Base-by-base conservation (phyloP, 2,113 vertebrate genomes). In the Sylvicapra grimmia region DNA sequence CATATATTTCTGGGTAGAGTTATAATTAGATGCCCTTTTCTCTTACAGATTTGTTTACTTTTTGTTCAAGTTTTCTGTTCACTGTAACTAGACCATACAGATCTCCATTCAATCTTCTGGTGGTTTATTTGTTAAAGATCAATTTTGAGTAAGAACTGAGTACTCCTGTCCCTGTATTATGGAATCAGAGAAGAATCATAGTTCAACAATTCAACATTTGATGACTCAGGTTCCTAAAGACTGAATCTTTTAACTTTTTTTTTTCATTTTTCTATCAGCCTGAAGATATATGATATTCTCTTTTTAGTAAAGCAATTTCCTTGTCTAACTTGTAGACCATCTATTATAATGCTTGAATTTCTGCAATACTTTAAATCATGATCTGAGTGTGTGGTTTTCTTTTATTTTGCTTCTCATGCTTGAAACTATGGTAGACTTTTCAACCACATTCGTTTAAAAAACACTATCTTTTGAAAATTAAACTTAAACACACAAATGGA, bases 261-360 rank as follows among this genome's bases (percentile, higher is more conserved):
- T 94, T 92, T 93, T 51, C 9, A 12, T 58, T 96, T 89, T 83
- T 63, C 53, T 86, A 88, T 90, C 75, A 95, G 15, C 25, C 75
- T 86, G 25, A 21, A 97, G 93, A 97, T 91, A 75, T 21, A 86
- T 83, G 95, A 96, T 27, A 68, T n/a, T 92, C 86, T 90, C 49
- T 56, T 85, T 94, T 94, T 91, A 90, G 90, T 79, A 97, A 97
- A 80, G 72, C 89, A 95, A 87, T 97, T 95, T 96, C 68, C 91
- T 89, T 93, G 18, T 84, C 72, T 97, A 85, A 92, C 53, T 59
- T 93, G 84, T 87, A 96, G 80, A 79, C 8, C 54, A 86, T 89
- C 16, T 44, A 79, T 89, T 95, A 94, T 27, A 90, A 68, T 68
- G 13, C 54, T 88, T 93, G 88, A 79, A 90, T 92, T 90, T 93